A percentile compares a stretch with the other conserved stretches of the same genome.
Evolutionary conservation across 2,113 vertebrate species (phyloP).

Genomic region (Raja brachyura): DNA sequence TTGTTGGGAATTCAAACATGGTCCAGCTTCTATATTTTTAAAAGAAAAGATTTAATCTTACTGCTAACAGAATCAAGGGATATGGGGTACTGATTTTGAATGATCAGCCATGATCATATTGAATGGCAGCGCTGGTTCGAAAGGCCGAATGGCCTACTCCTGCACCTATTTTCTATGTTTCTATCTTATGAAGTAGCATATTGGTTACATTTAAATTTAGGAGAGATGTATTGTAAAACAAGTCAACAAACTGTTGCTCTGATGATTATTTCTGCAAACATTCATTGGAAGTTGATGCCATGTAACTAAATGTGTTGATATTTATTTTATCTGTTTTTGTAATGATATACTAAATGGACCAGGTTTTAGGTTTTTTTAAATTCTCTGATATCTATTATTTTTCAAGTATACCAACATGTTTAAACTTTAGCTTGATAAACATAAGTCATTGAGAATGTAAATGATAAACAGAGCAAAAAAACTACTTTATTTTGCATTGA

Average conservation of each 20-base stretch:
- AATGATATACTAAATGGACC: background rate
- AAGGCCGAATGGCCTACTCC: too few species aligned
- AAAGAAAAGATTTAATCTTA: background rate
- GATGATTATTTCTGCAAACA: background rate
- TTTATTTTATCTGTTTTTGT: background rate
- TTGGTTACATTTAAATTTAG: constrained; percentile 16
- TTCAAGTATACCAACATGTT: background rate
- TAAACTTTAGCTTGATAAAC: background rate
- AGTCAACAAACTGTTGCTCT: background rate
- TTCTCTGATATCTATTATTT: background rate
- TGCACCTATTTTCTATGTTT: too few species aligned
- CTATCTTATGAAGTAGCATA: background rate
- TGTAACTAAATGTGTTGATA: constrained; percentile 4
- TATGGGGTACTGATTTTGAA: too few species aligned
- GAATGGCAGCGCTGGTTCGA: too few species aligned
- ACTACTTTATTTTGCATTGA: background rate
- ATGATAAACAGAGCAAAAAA: background rate
- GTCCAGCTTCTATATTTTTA: background rate
- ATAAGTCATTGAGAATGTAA: background rate
- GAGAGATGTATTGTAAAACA: background rate
- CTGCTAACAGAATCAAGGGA: too few species aligned
- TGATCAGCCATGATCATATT: too few species aligned
- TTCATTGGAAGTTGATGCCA: background rate
- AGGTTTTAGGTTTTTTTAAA: background rate
- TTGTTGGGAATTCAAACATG: background rate